phyloP scores from a whole-genome alignment of 1,140 invertebrate species.

The Tetramorium alpestre region DNA sequence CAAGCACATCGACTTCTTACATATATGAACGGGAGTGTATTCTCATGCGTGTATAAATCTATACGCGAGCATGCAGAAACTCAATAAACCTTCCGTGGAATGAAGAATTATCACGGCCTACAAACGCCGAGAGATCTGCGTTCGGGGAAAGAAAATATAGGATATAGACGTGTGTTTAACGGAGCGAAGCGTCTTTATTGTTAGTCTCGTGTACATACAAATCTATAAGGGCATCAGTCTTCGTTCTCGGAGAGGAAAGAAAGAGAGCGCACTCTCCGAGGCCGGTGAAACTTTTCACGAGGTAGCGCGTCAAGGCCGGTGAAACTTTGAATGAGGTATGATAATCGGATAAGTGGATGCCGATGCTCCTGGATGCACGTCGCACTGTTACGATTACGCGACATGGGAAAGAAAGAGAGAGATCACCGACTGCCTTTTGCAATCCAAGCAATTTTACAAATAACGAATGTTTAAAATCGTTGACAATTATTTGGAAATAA shows the following conservation, averaged over 20 bases:
- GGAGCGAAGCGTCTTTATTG: slow-evolving; percentile 59
- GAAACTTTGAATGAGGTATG: slow-evolving; percentile 44
- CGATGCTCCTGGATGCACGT: slow-evolving; percentile 9
- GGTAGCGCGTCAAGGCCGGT: slow-evolving; percentile 53
- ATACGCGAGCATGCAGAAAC: background rate
- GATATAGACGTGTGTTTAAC: background rate
- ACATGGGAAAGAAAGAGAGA: background rate
- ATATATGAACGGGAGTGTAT: background rate
- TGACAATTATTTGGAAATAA: background rate
- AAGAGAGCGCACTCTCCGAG: slow-evolving; percentile 41
- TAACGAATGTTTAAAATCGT: background rate
- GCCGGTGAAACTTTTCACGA: slow-evolving; percentile 57
- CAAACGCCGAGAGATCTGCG: background rate
- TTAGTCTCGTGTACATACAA: slow-evolving; percentile 48
- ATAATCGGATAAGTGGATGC: slow-evolving; percentile 19
- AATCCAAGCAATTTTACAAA: background rate
- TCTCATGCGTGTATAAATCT: slow-evolving; percentile 33
- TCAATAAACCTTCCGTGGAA: background rate
- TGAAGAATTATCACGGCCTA: background rate
- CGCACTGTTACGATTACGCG: slow-evolving; percentile 30
- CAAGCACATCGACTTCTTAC: background rate
- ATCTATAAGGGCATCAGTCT: slow-evolving; percentile 56
- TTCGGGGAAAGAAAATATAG: background rate
- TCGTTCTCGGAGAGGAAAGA: slow-evolving; percentile 41
- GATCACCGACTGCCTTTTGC: background rate